Evolutionary conservation across 2,888 invertebrate species (phyloP), one percentile per base, ranked within the genome.

Genomic region (Xylocampa areola): DNA sequence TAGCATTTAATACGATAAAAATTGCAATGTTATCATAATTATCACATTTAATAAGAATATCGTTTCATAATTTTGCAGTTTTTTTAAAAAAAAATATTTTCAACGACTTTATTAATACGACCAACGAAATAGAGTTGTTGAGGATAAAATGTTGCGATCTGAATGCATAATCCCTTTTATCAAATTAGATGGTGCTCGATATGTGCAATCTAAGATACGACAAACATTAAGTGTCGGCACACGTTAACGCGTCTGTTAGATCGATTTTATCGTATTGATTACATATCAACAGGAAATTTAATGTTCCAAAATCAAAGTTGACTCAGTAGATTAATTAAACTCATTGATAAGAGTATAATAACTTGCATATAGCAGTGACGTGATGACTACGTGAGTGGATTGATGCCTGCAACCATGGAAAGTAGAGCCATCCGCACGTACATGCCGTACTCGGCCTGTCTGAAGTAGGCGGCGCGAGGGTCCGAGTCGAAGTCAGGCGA

Each of bases 391-490:
- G 81, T 80, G n/a, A 92, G 83, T 0, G 92, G 94, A 61, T 93
- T 93, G 8, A 90, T 89, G 44, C 98, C 98, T 10, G 98, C 95
- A 1, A 99, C 97, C 96, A 98, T 97, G 0, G 98, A 97, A 13
- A 99, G 94, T 1, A 99, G 93, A 0, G 99, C 99, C 99, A 99
- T 99, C 45, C 99, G 95, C 13, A 99, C 98, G 84, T 98, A 99
- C 97, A 99, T 97, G 65, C 99, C 99, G 84, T 98, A 97, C 87
- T 99, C 98, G 0, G 98, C 99, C 92, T 99, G 99, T 14, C 99
- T 95, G 95, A 99, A 99, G 91, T 99, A 99, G 0, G 99, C 99
- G 0, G 99, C 99, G 43, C 99, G 95, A 0, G 98, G 98, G 91
- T 99, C 99, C 0, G 96, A 96, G 91, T 99, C 99, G 77, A 99